Conservation (phyloP, 2,888 invertebrate species). For the Xylophagus ater region DNA sequence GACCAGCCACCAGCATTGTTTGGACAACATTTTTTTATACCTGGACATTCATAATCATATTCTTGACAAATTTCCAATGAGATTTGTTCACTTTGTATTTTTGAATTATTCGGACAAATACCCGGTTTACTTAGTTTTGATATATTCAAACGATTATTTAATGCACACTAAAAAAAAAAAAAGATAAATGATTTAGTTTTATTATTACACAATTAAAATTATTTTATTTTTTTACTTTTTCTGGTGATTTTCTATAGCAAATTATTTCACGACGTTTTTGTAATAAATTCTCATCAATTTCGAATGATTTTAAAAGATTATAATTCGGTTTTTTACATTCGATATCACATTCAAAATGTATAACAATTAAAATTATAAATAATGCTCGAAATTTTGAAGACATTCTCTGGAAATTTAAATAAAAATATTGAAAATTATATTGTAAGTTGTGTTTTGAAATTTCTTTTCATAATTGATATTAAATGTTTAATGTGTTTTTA, state of each 20-base stretch:
- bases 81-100: conserved; percentile 21
- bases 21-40: conserved; percentile 56
- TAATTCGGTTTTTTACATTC: conserved; percentile 1
- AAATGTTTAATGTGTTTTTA: neutral
- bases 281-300: conserved; percentile 9
- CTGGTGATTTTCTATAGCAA: conserved; percentile 5
- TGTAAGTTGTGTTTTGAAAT: neutral
- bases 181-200: conserved; percentile 2
- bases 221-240: conserved; percentile 1
- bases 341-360: conserved; percentile 4
- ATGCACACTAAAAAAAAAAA: conserved; percentile 12
- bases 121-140: conserved; percentile 29
- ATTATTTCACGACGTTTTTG: conserved; percentile 4
- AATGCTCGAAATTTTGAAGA: too few species aligned
- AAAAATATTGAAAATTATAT: neutral
- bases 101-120: conserved; percentile 27
- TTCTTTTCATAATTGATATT: neutral
- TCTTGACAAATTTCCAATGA: conserved; percentile 32
- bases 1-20: conserved; percentile 57
- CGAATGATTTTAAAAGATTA: conserved; percentile 5
- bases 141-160: conserved; percentile 22
- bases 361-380: conserved; percentile 3
- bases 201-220: neutral
- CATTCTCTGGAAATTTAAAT: conserved; percentile 5
- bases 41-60: conserved; percentile 55